Evolutionary conservation across 2,797 vertebrate genomes (phyloP).

Genomic region (Okamejei kenojei): DNA sequence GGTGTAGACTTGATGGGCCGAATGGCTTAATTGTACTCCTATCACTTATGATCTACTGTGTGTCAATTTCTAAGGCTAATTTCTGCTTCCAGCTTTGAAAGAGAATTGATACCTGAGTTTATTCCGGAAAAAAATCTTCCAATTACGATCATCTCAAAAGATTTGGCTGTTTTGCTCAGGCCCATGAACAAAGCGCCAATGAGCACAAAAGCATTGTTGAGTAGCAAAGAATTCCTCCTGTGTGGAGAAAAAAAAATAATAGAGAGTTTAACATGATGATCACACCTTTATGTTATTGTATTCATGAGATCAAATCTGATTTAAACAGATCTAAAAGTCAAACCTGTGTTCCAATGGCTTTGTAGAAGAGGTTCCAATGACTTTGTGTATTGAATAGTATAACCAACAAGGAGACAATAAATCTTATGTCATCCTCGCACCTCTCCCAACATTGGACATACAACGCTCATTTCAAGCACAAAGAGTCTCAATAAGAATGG

Average conservation of each 20-base stretch:
- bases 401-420: neutral
- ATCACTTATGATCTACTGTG: neutral
- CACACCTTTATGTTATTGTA: neutral
- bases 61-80: neutral
- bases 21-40: too few species aligned
- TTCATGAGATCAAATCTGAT: neutral
- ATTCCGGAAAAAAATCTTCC: conserved; percentile 74
- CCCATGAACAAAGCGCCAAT: conserved; percentile 62
- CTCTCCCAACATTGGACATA: neutral
- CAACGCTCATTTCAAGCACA: neutral
- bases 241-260: neutral
- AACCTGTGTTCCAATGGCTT: neutral
- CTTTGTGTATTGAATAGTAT: neutral
- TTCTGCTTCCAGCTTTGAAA: neutral
- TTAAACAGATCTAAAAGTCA: neutral
- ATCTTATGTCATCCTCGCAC: neutral
- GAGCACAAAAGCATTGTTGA: conserved; percentile 77
- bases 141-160: conserved; percentile 83
- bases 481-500: neutral
- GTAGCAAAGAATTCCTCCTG: conserved; percentile 80
- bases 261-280: neutral
- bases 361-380: neutral
- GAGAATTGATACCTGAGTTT: conserved; percentile 65
- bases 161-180: conserved; percentile 65
- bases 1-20: too few species aligned